Conservation (phyloP, 2,888 invertebrate genomes). For the Drosophila anomelani region DNA sequence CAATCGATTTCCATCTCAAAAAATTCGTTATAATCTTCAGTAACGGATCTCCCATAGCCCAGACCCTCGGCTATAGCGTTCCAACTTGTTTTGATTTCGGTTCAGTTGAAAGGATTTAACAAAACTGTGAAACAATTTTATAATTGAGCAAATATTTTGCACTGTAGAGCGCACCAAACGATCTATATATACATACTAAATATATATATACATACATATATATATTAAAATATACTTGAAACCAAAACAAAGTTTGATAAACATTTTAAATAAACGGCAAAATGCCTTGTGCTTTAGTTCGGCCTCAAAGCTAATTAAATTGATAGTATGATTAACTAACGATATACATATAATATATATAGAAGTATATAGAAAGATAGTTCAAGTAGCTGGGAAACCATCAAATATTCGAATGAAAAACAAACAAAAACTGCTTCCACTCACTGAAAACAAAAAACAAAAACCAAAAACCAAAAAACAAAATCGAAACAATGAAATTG, state of each 20-base stretch:
- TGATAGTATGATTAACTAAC: slow-evolving; percentile 31
- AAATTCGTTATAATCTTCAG: background rate
- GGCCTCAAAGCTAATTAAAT: slow-evolving; percentile 53
- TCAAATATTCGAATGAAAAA: slow-evolving; percentile 37
- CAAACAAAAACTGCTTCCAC: slow-evolving; percentile 72
- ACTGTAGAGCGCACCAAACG: slow-evolving; percentile 69
- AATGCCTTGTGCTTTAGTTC: slow-evolving; percentile 63
- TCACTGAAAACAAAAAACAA: slow-evolving; percentile 19
- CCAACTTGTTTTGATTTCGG: slow-evolving; percentile 11
- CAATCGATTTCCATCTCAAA: too few relatives aligned
- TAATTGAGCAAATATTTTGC: slow-evolving; percentile 75
- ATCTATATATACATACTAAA: slow-evolving; percentile 37
- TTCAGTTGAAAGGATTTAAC: slow-evolving; percentile 28
- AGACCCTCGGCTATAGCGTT: slow-evolving; percentile 18
- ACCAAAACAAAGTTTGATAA: slow-evolving; percentile 53
- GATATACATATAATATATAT: slow-evolving; percentile 26
- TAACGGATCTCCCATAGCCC: slow-evolving; percentile 25
- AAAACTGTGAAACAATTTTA: slow-evolving; percentile 73
- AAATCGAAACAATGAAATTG: slow-evolving; percentile 59
- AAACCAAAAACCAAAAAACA: slow-evolving; percentile 12
- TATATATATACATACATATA: slow-evolving; percentile 26
- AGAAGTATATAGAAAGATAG: slow-evolving; percentile 20
- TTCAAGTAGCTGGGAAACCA: slow-evolving; percentile 41
- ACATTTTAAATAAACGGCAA: slow-evolving; percentile 53
- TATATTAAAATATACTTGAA: slow-evolving; percentile 33